Conservation (phyloP, 2,113 vertebrate genomes). For the Eclectus roratus region DNA sequence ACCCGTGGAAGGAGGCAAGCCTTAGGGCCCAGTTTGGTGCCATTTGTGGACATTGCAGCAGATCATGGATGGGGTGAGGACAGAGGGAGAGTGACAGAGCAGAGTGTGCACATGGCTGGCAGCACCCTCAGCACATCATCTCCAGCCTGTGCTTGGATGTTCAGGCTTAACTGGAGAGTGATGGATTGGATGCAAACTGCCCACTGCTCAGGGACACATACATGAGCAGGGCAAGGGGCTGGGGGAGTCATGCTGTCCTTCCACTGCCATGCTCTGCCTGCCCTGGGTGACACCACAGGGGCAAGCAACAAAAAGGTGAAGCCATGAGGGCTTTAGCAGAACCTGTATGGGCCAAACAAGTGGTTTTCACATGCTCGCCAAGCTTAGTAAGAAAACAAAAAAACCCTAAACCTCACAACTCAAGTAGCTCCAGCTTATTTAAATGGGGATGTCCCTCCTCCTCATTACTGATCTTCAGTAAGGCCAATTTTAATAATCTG, state of each 20-base stretch:
- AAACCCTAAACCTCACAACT: not conserved
- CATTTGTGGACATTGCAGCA: not conserved
- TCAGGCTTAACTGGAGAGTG: conserved; percentile 9
- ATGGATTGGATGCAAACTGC: conserved; percentile 16
- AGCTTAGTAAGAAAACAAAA: not conserved
- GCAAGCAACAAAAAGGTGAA: not conserved
- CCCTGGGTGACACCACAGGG: not conserved
- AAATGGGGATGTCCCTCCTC: not conserved
- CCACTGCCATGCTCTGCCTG: not conserved
- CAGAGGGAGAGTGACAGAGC: not conserved
- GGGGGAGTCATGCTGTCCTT: not conserved
- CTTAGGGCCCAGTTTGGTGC: not conserved
- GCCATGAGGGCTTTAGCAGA: not conserved
- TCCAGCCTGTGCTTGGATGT: not conserved
- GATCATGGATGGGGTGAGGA: not conserved
- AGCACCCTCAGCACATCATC: not conserved
- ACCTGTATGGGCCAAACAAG: not conserved
- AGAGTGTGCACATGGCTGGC: not conserved
- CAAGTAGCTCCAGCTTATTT: not conserved
- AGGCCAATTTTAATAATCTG: not conserved
- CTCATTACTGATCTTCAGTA: not conserved
- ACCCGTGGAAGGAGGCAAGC: not conserved
- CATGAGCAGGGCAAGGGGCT: not conserved
- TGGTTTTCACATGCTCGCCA: not conserved
- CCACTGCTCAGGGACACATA: conserved; percentile 16